Evolutionary conservation across 1,140 invertebrate species (phyloP).

Genomic region (Cephus cinctus): DNA sequence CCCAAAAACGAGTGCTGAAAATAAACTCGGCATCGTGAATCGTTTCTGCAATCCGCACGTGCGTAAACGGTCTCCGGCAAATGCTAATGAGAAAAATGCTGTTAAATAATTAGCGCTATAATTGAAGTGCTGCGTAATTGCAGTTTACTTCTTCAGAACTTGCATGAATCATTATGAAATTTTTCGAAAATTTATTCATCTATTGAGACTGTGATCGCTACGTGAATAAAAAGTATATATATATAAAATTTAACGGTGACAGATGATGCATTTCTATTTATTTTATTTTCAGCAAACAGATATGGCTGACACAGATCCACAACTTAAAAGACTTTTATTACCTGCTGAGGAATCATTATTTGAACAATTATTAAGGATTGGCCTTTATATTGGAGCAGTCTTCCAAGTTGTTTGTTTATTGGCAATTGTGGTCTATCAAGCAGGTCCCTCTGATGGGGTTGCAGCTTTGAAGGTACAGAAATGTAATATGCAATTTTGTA

Average conservation of each 20-base stretch:
- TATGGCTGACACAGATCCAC: slow-evolving; percentile 47
- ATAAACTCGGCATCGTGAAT: neutral
- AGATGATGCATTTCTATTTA: neutral
- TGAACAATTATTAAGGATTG: slow-evolving; percentile 49
- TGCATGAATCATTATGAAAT: slow-evolving; percentile 3
- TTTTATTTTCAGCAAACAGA: neutral
- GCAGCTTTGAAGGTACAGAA: slow-evolving; percentile 44
- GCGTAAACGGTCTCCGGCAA: no score
- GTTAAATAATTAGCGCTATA: no score
- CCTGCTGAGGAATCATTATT: slow-evolving; percentile 51
- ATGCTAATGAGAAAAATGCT: no score
- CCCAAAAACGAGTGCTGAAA: slow-evolving; percentile 1
- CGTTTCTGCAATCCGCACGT: no score
- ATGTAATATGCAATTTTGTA: neutral
- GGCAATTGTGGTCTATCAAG: slow-evolving; percentile 49
- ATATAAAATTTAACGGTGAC: no score
- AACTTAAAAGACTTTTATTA: slow-evolving; percentile 47
- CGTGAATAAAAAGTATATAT: no score
- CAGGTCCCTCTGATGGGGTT: slow-evolving; percentile 45
- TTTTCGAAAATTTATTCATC: slow-evolving; percentile 1
- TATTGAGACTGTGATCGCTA: no score
- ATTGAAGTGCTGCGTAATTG: no score
- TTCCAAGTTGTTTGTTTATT: slow-evolving; percentile 52
- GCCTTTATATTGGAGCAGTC: slow-evolving; percentile 50
- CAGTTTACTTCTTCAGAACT: no score